Evolutionary conservation across 2,797 vertebrate genomes (phyloP), one percentile per base, ranked within the genome.

Genomic region (Thamnophis elegans): DNA sequence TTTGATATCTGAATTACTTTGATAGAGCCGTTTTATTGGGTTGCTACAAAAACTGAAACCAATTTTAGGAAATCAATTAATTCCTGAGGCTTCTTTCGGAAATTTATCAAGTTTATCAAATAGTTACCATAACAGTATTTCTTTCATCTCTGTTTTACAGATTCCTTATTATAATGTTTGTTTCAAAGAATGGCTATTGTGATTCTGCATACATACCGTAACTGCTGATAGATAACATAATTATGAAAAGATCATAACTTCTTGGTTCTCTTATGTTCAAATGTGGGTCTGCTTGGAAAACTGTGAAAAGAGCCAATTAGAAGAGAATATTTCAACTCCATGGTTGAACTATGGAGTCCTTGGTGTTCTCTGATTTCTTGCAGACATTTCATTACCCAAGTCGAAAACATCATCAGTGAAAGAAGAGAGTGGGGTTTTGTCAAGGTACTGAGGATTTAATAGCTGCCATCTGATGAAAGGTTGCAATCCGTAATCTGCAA

Each of bases 1-100:
- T 95, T 95, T 91, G 91, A 73, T 92, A 93, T 92, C 91, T 28
- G 25, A 6, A 94, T 94, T 92, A 55, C 59, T 95, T 92, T 95
- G 56, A 86, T 92, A 91, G 56, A 95, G 89, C 42, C 89, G 13
- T 16, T 95, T 95, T 92, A 94, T 93, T 55, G 82, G 20, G 92
- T 89, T 92, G 51, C 32, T 89, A 85, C 5, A 95, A 92, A 47
- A 94, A 86, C 2, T 22, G 55, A 86, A 16, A 56, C 42, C 0
- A 58, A 92, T 1, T 95, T 20, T 56, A 73, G 93, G 59, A 65
- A 25, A 93, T 87, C 12, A 94, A 36, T 28, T 58, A 90, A 16
- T 85, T 89, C 90, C 91, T 90, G 51, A 94, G 91, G 42, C 10
- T 60, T 92, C 73, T 4, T 36, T 93, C 65, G 60, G 18, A 32